phyloP scores from a whole-genome alignment of 2,113 vertebrate genomes.

The Rostratula benghalensis region DNA sequence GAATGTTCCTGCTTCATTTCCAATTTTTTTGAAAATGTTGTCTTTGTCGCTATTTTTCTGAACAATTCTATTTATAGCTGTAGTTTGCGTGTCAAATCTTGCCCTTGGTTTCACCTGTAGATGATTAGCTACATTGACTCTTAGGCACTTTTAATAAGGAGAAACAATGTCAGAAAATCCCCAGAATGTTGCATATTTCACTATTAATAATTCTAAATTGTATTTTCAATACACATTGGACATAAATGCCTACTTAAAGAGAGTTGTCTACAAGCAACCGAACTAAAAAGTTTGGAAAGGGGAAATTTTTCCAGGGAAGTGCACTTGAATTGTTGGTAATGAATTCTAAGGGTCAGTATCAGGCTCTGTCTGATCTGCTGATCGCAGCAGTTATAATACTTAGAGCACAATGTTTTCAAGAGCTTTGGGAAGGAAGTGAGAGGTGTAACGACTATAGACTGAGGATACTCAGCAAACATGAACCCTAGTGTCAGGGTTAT shows the following conservation, averaged over 20 bases:
- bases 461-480: not conserved
- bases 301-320: not conserved
- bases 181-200: not conserved
- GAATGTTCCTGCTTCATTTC: not conserved
- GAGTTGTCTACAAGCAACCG: not conserved
- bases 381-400: not conserved
- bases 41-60: slow-evolving; percentile 10
- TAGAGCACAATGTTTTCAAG: slow-evolving; percentile 9
- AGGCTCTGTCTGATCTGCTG: not conserved
- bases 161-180: not conserved
- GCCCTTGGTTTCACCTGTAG: not conserved
- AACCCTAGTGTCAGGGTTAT: not conserved
- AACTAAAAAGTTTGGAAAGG: not conserved
- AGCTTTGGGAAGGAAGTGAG: slow-evolving; percentile 53
- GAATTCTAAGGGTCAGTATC: not conserved
- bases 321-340: not conserved
- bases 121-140: not conserved
- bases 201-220: not conserved
- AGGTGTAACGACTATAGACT: not conserved
- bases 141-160: not conserved
- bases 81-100: slow-evolving; percentile 1
- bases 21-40: not conserved
- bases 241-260: not conserved
- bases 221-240: not conserved
- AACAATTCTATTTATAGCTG: not conserved